These are phyloP conservation scores for Lepidostoma basale DNA, from an alignment of 1,140 invertebrate genomes.

Conservation along the genomic window DNA sequence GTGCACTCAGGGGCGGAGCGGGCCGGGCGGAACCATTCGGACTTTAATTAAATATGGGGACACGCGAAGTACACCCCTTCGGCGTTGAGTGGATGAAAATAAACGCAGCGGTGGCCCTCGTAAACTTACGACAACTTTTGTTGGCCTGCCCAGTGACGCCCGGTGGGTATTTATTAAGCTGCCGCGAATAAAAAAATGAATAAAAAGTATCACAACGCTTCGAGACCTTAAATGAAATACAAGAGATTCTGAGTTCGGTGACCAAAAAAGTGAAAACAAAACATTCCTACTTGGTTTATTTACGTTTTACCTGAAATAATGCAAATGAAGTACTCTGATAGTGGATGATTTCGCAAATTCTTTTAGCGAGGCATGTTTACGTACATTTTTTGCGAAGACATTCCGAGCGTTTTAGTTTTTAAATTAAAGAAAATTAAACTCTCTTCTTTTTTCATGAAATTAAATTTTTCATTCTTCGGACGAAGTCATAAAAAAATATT, in stretches of 20 bases:
- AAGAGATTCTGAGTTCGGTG: not conserved
- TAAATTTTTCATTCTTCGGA: too few relatives aligned
- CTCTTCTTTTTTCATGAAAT: too few relatives aligned
- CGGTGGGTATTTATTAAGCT: conserved; percentile 9
- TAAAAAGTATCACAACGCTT: not conserved
- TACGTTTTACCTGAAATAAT: not conserved
- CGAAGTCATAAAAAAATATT: too few relatives aligned
- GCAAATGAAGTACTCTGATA: not conserved
- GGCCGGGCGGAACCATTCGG: conserved; percentile 8
- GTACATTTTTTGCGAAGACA: too few relatives aligned
- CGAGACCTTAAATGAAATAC: not conserved
- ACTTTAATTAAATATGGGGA: conserved; percentile 46
- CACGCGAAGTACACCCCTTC: conserved; percentile 36
- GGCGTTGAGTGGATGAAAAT: conserved; percentile 43
- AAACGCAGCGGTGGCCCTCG: conserved; percentile 33
- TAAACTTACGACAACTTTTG: conserved; percentile 22
- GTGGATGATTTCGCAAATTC: too few relatives aligned
- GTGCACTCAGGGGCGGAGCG: too few relatives aligned
- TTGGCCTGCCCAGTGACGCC: conserved; percentile 17
- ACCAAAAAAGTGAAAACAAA: too few relatives aligned
- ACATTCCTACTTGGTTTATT: not conserved
- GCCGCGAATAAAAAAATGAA: not conserved
- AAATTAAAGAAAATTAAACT: too few relatives aligned
- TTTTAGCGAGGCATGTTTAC: too few relatives aligned
- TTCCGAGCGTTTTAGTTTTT: too few relatives aligned